Evolutionary conservation across 2,888 invertebrate genomes (phyloP), one percentile per base, ranked within the genome.

Genomic region (Caprella mutica): DNA sequence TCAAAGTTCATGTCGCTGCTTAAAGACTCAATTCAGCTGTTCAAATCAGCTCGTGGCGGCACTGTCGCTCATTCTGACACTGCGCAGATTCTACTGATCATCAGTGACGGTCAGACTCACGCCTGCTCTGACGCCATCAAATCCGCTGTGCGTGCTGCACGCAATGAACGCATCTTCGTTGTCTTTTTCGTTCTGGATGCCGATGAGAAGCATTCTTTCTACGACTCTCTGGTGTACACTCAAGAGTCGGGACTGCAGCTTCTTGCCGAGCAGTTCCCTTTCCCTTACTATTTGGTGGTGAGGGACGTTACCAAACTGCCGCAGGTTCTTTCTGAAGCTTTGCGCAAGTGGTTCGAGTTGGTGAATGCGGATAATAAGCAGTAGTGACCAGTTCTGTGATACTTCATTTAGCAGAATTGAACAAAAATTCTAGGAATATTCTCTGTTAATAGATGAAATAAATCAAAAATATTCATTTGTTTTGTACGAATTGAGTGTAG

Each of bases 271-370:
- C 81, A 81, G 48, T 99, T 99, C 74, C 98, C 98, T 1, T 98
- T 99, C 73, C 94, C 96, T 0, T 97, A 91, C 77, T 99, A 98
- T 73, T 80, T 98, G 50, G 86, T 98, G 68, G 79, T 99, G 27
- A 76, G 90, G 58, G 91, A 97, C 70, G 83, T 96, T 68, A 81
- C 83, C 62, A 83, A 85, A 26, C 75, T 99, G 58, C 97, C 98
- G 0, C 78, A 81, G 33, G 89, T 94, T 1, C 77, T 99, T 27
- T 90, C 96, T 68, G 96, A 98, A 72, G 96, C 97, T 1, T 77
- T 99, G 61, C 76, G 96, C 58, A 97, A 99, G 71, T 99, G 98
- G 98, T 98, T 99, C 72, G 97, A 99, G 77, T 76, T 97, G 60
- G 89, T 94, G 14, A 84, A 84, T 23, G 68, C 70, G 12, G 66